phyloP scores from a whole-genome alignment of 2,888 invertebrate species.

The Sepioteuthis lessoniana region DNA sequence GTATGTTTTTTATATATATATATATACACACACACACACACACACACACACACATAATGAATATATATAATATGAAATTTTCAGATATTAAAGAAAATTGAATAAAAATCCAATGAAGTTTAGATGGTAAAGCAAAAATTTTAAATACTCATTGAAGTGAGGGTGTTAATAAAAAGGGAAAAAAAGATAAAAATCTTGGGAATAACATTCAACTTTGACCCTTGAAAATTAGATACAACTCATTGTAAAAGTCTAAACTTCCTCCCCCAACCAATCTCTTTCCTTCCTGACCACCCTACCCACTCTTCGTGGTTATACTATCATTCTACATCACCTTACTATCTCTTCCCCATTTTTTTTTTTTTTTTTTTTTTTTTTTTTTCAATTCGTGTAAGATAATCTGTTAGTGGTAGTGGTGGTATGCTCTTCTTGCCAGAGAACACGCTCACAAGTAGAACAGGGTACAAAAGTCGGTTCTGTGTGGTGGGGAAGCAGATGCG shows the following conservation, averaged over 20 bases:
- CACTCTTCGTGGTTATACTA: background rate
- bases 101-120: background rate
- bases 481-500: background rate
- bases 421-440: too few relatives aligned
- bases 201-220: background rate
- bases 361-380: too few relatives aligned
- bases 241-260: background rate
- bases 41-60: too few relatives aligned
- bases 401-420: background rate
- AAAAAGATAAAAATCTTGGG: background rate
- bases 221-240: background rate
- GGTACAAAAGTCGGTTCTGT: background rate
- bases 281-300: background rate
- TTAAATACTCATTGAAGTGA: too few relatives aligned
- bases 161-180: too few relatives aligned
- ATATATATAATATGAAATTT: too few relatives aligned
- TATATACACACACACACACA: too few relatives aligned
- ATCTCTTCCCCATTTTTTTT: too few relatives aligned
- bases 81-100: too few relatives aligned
- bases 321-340: background rate
- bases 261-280: background rate
- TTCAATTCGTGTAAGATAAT: background rate
- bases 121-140: background rate
- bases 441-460: background rate
- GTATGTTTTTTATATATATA: too few relatives aligned